A percentile compares a stretch with the other conserved stretches of the same genome.
phyloP scores from a whole-genome alignment of 2,888 invertebrate species.

The Temnothorax unifasciatus region DNA sequence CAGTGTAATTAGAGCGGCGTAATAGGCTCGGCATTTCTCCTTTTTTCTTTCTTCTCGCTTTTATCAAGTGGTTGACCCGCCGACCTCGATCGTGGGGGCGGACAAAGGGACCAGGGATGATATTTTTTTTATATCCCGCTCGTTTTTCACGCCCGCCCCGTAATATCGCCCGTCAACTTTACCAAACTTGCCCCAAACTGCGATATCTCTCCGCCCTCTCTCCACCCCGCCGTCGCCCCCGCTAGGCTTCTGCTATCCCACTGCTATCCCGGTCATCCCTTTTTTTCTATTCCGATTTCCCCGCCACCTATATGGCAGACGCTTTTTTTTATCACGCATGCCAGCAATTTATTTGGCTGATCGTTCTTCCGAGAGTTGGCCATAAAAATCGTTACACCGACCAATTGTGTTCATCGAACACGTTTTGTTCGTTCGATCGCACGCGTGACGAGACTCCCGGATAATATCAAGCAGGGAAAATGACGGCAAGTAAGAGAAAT shows the following conservation, averaged over 20 bases:
- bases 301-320: constrained; percentile 22
- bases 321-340: constrained; percentile 67
- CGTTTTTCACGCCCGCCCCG: constrained; percentile 67
- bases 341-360: constrained; percentile 72
- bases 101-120: constrained; percentile 31
- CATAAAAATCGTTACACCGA: constrained; percentile 71
- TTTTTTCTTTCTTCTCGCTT: constrained; percentile 20
- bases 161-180: constrained; percentile 71
- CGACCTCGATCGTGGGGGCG: constrained; percentile 33
- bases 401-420: constrained; percentile 62
- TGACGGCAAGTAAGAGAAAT: constrained; percentile 42
- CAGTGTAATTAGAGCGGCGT: constrained; percentile 39
- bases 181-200: constrained; percentile 59
- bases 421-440: constrained; percentile 56
- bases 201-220: constrained; percentile 25
- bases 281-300: not conserved
- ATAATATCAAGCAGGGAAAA: constrained; percentile 35
- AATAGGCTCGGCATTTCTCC: not conserved
- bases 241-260: not conserved
- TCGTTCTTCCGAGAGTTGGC: constrained; percentile 72
- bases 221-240: not conserved
- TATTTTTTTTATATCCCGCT: constrained; percentile 49
- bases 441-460: constrained; percentile 51
- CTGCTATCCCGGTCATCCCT: not conserved
- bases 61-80: constrained; percentile 53